A percentile compares a stretch with the other conserved stretches of the same genome.
Conservation (phyloP, 2,113 vertebrate species). For the Saccopteryx leptura region DNA sequence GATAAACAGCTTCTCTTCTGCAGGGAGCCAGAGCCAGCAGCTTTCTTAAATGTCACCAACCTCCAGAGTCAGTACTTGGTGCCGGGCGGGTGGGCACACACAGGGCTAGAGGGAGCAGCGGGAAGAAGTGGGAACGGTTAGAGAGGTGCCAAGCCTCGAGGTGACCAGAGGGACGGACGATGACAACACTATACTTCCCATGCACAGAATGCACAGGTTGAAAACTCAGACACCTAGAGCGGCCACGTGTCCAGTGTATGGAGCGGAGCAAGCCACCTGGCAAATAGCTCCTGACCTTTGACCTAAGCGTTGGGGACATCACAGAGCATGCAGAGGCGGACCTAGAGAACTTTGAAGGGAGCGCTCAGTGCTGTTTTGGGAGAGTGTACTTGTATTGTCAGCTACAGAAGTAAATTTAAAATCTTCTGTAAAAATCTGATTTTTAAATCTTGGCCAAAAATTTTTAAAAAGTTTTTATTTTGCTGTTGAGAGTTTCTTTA, state of each 20-base stretch:
- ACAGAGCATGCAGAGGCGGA: too few relatives aligned
- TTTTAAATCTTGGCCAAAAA: background rate
- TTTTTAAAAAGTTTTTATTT: background rate
- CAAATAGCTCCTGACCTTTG: background rate
- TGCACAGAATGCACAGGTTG: background rate
- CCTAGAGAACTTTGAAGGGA: background rate
- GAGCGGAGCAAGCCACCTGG: background rate
- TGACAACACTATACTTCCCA: background rate
- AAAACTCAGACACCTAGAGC: background rate
- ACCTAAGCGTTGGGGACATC: background rate
- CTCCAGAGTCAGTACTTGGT: background rate
- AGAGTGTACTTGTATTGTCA: background rate
- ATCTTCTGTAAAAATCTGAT: background rate
- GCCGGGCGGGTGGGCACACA: background rate
- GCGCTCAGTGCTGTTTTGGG: background rate
- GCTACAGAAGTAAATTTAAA: background rate
- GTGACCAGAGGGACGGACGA: background rate
- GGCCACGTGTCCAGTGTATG: fast-evolving
- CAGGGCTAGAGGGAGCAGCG: background rate
- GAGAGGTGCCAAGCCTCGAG: background rate
- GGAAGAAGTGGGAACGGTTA: too few relatives aligned
- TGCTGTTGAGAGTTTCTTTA: background rate
- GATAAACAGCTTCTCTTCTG: background rate
- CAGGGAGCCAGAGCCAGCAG: background rate
- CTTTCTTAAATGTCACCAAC: too few relatives aligned